Conservation (phyloP, 1,140 invertebrate genomes). For the Tenebrio molitor region DNA sequence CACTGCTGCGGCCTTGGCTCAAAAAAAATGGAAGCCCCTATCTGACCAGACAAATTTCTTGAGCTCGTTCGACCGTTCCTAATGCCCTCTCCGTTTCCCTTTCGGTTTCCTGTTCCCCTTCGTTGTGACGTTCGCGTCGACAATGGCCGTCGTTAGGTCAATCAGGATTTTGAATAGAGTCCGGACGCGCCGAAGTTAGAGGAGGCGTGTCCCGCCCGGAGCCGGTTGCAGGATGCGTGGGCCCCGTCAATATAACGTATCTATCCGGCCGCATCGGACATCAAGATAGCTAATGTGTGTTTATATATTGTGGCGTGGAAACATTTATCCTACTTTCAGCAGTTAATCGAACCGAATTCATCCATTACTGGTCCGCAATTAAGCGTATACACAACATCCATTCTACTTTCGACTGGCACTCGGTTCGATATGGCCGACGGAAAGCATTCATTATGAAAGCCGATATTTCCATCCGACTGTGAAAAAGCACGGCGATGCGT, state of each 20-base stretch:
- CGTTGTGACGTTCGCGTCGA: neutral
- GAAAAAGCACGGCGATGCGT: conserved; percentile 18
- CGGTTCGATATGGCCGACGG: conserved; percentile 30
- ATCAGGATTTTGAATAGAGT: conserved; percentile 16
- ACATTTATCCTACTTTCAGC: conserved; percentile 44
- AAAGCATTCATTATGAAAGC: conserved; percentile 36
- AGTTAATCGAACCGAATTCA: conserved; percentile 42
- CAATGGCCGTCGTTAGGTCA: conserved; percentile 21
- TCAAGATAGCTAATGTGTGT: conserved; percentile 37
- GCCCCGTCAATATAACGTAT: conserved; percentile 28
- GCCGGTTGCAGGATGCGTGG: no score
- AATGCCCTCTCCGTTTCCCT: neutral
- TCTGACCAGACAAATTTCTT: no score
- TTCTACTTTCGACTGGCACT: conserved; percentile 41
- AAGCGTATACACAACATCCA: conserved; percentile 32
- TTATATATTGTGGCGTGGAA: conserved; percentile 40
- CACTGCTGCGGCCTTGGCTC: no score
- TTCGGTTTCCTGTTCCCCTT: neutral
- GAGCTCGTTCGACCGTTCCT: no score
- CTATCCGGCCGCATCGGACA: conserved; percentile 11
- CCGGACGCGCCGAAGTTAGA: neutral
- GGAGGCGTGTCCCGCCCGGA: conserved; percentile 5
- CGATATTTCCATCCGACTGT: conserved; percentile 39
- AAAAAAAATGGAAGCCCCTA: no score
- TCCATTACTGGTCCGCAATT: conserved; percentile 40